phyloP scores from a whole-genome alignment of 2,888 invertebrate species.

The Germaria angustata region DNA sequence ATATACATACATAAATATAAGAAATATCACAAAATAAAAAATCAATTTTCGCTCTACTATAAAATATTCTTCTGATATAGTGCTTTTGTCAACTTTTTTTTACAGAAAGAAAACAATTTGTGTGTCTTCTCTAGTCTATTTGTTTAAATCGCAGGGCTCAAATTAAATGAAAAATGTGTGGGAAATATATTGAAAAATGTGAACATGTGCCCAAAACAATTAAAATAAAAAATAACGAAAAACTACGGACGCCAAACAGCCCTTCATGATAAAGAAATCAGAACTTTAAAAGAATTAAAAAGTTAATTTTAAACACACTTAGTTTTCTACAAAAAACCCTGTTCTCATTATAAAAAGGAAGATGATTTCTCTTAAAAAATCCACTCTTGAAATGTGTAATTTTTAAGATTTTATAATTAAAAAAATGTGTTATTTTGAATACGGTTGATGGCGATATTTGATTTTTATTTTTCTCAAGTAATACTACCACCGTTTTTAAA shows the following conservation, averaged over 20 bases:
- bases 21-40: not conserved
- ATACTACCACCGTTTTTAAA: too few species aligned
- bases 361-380: too few species aligned
- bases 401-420: too few species aligned
- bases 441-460: too few species aligned
- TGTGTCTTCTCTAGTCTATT: not conserved
- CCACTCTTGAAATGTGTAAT: too few species aligned
- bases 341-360: too few species aligned
- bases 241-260: not conserved
- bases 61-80: conserved; percentile 60
- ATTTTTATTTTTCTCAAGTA: too few species aligned
- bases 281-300: conserved; percentile 1
- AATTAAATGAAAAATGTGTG: not conserved
- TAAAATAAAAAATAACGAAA: conserved; percentile 5
- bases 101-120: not conserved
- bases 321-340: not conserved
- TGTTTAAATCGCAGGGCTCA: not conserved
- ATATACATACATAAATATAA: not conserved
- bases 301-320: not conserved
- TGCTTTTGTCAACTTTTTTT: conserved; percentile 28
- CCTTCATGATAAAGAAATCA: not conserved
- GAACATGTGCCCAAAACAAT: conserved; percentile 32
- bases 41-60: conserved; percentile 3
- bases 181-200: not conserved
- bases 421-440: too few species aligned